Evolutionary conservation across 2,797 vertebrate genomes (phyloP), one percentile per base, ranked within the genome.

Genomic region (Euthynnus affinis): DNA sequence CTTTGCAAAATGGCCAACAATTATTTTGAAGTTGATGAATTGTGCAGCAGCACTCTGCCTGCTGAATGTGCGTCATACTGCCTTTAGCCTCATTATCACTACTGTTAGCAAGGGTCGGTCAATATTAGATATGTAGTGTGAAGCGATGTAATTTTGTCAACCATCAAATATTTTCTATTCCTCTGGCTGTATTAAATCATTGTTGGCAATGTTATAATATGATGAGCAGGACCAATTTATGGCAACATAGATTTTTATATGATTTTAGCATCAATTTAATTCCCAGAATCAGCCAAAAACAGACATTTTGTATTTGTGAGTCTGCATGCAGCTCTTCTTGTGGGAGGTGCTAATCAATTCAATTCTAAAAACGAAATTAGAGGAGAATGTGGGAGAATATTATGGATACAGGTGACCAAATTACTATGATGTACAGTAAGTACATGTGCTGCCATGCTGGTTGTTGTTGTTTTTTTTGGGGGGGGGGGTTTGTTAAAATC

Each of bases 181-280:
- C 17, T 17, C 17, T 48, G 44, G 44, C 4, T 22, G n/a, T 52
- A 17, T 18, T 62, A 9, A 5, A 44, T 25, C 12, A 34, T 48
- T 55, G 13, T 29, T 42, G 8, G 22, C 23, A 44, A 9, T 20
- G 25, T 22, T 46, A 34, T 32, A 62, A 77, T 57, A 40, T n/a
- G 49, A 27, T 56, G 10, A 59, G 60, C 23, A 18, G 13, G 55
- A 37, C 5, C 20, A n/a, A 27, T 60, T 27, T 18, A 55, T 34
- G 17, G 6, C 1, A 55, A 60, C 12, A 34, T 27, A 34, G 2
- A 22, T 57, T 25, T 42, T 4, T 32, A 2, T 34, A 25, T 57
- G 18, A 12, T 55, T 69, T 64, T 20, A 40, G 29, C 12, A 27
- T 58, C 29, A 42, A 0, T 51, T 66, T 17, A 67, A 76, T 55